Evolutionary conservation across 2,888 invertebrate species (phyloP), one percentile per base, ranked within the genome.

Genomic region (Anorthoa munda): DNA sequence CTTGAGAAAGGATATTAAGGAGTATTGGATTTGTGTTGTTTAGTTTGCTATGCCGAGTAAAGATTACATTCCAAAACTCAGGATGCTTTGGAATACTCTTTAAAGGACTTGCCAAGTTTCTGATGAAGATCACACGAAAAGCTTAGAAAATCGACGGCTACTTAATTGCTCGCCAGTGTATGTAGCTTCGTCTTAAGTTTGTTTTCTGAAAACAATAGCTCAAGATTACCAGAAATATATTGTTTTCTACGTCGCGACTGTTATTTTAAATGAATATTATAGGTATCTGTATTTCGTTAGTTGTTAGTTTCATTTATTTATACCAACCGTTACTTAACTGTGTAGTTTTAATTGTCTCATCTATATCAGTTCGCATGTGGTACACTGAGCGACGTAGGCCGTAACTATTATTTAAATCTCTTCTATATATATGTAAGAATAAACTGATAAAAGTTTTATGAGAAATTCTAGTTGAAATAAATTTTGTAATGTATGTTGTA

Each of bases 401-500:
- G 81, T 79, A 74, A 70, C 70, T 83, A 83, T 83, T 83, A 85
- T 83, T 85, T 79, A 86, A 77, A 82, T 76, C 61, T 87, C 79
- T 88, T 89, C 71, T 90, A 88, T 88, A 75, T 59, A 17, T 76
- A 86, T 89, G 72, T 90, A 90, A 89, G 89, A 79, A 84, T 92
- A 88, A 92, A 85, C 91, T 92, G 92, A 90, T 92, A 89, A 90
- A 89, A 90, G 75, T 88, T 90, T 91, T 92, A 93, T 92, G 90
- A 91, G 89, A 93, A 90, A 92, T 92, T 92, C 91, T 94, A 94
- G 93, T 94, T 92, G 90, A 93, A 95, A 94, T 94, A 95, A 95
- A 94, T 91, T 94, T 95, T 95, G 92, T 94, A 94, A 94, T 92
- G 90, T 93, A 91, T 61, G 67, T 67, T 82, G 77, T 86, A 75